Base-by-base conservation (phyloP, 2,888 invertebrate genomes). In the Thymelicus sylvestris region DNA sequence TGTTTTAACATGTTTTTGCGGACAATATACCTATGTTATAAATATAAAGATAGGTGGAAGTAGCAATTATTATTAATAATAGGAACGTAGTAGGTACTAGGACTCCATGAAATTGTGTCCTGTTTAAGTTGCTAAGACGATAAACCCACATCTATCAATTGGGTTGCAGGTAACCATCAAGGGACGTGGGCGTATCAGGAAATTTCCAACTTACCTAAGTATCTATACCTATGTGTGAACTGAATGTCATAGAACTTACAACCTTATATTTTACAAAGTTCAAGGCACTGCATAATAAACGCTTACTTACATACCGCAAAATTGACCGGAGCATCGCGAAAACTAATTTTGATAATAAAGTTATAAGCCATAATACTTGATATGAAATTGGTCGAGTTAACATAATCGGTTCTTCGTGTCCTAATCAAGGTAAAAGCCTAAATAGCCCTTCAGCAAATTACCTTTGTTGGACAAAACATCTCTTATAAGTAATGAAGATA, bases 391-490 rank as follows among this genome's bases (percentile, higher is more conserved):
- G 62, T 47, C 24, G 57, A 47, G 71, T 71, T 78, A 81, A 79
- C 78, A 85, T 86, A 82, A 85, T 83, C 82, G 75, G 73, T 71
- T 74, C 75, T 77, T 78, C 82, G 78, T 83, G 79, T 75, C 79
- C 78, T 86, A 84, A 84, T 81, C 79, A 81, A 79, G 74, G 66
- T 66, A 66, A 66, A 76, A 76, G 75, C 77, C 77, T 76, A 79
- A 79, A 81, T 80, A 80, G 79, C 81, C 76, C 73, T 72, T 75
- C 73, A 68, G 77, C 81, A 87, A 87, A 87, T 87, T 86, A 83
- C 87, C 79, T 82, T 84, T 81, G 78, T 85, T 82, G 79, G 76
- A 74, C 62, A 76, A 74, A 76, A 73, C 73, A 74, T 73, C 77
- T 76, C 73, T 76, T 72, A 73, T 67, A 74, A 73, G 76, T 75